These are phyloP conservation scores for Calameuta idolon DNA, from an alignment of 2,888 invertebrate species.

Conservation along the genomic window DNA sequence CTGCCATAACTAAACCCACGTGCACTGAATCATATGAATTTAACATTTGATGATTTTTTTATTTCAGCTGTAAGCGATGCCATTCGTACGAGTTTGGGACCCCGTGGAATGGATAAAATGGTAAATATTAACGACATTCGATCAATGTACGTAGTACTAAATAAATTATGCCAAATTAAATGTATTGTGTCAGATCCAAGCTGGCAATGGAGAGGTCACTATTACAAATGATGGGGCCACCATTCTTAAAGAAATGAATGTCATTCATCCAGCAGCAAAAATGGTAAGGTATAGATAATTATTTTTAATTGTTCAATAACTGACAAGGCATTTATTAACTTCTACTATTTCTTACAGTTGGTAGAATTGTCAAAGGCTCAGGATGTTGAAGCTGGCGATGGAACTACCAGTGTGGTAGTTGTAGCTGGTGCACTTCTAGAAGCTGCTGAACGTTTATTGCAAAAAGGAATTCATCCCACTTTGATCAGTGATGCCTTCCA, in stretches of 20 bases:
- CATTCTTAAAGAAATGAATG: constrained; percentile 98
- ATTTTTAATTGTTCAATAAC: background rate
- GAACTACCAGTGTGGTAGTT: constrained; percentile 98
- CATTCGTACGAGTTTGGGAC: constrained; percentile 97
- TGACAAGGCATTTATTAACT: constrained; percentile 1
- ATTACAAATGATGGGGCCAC: constrained; percentile 99
- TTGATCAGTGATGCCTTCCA: constrained; percentile 98
- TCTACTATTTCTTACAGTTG: constrained; percentile 72
- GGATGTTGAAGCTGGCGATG: constrained; percentile 99
- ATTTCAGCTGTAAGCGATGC: constrained; percentile 97
- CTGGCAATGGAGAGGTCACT: constrained; percentile 96
- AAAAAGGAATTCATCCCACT: constrained; percentile 97
- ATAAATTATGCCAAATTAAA: constrained; percentile 13
- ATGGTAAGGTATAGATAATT: constrained; percentile 76
- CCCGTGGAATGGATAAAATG: constrained; percentile 99
- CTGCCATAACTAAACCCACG: constrained; percentile 21
- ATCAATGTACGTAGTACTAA: background rate
- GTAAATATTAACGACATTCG: constrained; percentile 67
- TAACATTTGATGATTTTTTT: background rate
- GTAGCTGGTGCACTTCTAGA: constrained; percentile 96
- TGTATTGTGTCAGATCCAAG: constrained; percentile 82
- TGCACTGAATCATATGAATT: constrained; percentile 8
- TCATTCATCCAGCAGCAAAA: constrained; percentile 98
- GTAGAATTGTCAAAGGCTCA: constrained; percentile 98
- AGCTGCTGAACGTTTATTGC: constrained; percentile 91